A percentile compares a stretch with the other conserved stretches of the same genome.
Evolutionary conservation across 2,888 invertebrate species (phyloP).

Genomic region (Meliscaeva auricollis): DNA sequence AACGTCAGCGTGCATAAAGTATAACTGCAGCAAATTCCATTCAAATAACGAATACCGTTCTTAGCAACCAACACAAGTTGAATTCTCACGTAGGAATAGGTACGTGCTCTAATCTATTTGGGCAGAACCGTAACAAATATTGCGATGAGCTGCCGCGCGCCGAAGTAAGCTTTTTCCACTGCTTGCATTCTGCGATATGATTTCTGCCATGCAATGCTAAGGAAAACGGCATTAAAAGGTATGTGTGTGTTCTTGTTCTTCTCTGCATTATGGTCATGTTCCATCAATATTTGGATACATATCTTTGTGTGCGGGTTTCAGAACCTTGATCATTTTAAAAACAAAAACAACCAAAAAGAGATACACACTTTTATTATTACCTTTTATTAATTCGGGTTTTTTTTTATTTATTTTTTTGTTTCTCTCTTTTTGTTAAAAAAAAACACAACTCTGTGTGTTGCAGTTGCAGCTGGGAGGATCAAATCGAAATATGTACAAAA

Average conservation of each 20-base stretch:
- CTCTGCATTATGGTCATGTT: constrained; percentile 71
- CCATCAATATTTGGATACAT: constrained; percentile 67
- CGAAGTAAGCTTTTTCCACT: constrained; percentile 5
- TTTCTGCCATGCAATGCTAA: constrained; percentile 18
- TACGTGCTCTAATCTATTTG: constrained; percentile 70
- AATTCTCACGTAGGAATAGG: constrained; percentile 71
- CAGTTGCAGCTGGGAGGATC: not conserved
- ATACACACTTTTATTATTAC: constrained; percentile 12
- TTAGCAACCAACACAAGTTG: constrained; percentile 30
- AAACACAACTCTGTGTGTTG: not conserved
- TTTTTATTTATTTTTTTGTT: not conserved
- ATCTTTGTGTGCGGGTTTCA: not conserved
- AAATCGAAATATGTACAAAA: constrained; percentile 19
- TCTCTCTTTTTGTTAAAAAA: not conserved
- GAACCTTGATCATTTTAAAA: constrained; percentile 48
- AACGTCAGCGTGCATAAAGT: not conserved
- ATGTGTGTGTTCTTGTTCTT: not conserved
- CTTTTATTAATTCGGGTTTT: not conserved
- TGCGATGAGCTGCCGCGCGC: too few relatives aligned
- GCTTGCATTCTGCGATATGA: constrained; percentile 26
- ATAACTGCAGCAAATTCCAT: constrained; percentile 18
- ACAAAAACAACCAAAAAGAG: not conserved
- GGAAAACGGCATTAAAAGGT: constrained; percentile 2
- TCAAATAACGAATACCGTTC: constrained; percentile 30
- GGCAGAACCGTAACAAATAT: constrained; percentile 27